Evolutionary conservation across 2,113 vertebrate genomes (phyloP).

Genomic region (Piaya cayana): DNA sequence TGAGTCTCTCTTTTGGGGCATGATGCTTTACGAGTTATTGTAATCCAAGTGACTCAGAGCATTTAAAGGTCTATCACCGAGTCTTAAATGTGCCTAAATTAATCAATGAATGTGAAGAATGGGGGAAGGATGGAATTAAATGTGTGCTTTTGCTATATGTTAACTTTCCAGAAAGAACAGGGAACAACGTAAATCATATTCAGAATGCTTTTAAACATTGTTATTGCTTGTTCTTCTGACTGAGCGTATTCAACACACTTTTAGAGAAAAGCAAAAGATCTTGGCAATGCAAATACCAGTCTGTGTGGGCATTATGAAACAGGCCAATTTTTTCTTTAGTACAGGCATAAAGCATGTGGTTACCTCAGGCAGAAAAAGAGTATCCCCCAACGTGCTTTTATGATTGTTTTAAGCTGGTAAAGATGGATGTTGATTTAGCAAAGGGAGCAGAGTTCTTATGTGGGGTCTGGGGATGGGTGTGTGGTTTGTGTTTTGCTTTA

Average conservation of each 20-base stretch:
- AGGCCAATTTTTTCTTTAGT: background rate
- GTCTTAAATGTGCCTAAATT: background rate
- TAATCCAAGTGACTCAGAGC: background rate
- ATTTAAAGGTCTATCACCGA: background rate
- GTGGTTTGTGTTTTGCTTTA: background rate
- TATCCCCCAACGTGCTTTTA: background rate
- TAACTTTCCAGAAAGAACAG: background rate
- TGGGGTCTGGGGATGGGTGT: background rate
- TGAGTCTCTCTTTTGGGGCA: background rate
- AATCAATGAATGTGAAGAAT: background rate
- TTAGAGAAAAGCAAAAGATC: background rate
- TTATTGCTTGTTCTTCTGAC: slow-evolving; percentile 1
- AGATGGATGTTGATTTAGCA: background rate
- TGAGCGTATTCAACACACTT: background rate
- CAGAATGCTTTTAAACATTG: background rate
- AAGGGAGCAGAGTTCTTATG: background rate
- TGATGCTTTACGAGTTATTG: background rate
- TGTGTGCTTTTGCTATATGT: background rate
- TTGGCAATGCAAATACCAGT: background rate
- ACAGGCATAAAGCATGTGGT: background rate
- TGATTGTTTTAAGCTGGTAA: background rate
- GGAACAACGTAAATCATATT: background rate
- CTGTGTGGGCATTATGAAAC: background rate
- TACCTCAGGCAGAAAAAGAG: background rate
- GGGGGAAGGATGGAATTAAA: background rate